phyloP scores from a whole-genome alignment of 2,113 vertebrate species.

The Lamprologus callipterus region DNA sequence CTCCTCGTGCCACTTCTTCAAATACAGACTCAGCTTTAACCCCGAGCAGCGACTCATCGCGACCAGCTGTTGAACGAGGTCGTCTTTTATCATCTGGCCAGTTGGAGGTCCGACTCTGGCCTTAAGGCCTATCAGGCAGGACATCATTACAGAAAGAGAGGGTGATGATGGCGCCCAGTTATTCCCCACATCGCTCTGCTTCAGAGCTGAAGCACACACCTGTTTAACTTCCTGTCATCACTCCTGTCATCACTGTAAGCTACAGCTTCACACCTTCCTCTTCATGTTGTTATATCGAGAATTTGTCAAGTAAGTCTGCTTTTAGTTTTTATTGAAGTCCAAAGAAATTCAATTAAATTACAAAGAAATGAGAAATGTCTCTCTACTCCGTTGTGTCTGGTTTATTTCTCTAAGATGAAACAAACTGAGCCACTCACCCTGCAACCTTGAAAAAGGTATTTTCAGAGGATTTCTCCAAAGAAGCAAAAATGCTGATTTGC shows the following conservation, averaged over 20 bases:
- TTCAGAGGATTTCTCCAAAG: background rate
- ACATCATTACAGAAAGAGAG: background rate
- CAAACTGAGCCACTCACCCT: background rate
- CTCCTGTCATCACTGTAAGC: background rate
- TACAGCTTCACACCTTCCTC: no score
- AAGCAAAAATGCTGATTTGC: background rate
- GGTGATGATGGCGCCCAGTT: background rate
- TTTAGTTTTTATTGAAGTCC: background rate
- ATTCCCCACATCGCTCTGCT: accelerated
- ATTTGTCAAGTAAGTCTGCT: accelerated
- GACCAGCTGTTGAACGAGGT: background rate
- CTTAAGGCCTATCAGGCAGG: background rate
- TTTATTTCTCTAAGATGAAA: background rate
- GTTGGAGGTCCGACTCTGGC: background rate
- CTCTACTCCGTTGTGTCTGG: accelerated
- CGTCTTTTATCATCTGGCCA: no score
- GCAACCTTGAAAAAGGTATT: background rate
- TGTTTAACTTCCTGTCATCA: background rate
- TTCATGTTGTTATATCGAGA: background rate
- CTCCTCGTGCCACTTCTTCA: background rate
- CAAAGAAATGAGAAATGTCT: background rate
- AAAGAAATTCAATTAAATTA: accelerated
- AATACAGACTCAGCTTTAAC: background rate
- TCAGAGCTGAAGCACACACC: background rate
- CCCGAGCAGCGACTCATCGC: background rate